These are phyloP conservation scores for Conomelus anceps DNA, from an alignment of 2,888 invertebrate species.

Conservation along the genomic window DNA sequence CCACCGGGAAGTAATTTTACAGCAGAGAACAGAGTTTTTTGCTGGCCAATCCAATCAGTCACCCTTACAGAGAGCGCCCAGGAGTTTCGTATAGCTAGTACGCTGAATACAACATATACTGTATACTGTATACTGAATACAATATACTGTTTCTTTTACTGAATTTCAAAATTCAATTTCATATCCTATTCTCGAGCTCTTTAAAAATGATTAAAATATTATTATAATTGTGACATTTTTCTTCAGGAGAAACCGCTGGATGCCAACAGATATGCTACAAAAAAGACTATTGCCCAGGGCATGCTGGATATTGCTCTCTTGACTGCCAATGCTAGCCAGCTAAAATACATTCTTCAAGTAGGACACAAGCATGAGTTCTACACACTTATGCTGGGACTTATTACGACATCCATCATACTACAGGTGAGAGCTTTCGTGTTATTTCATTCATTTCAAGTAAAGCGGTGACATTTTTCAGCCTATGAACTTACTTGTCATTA, in stretches of 20 bases:
- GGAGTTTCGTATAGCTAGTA: too few relatives aligned
- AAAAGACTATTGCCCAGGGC: conserved; percentile 87
- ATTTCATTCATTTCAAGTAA: neutral
- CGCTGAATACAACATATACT: too few relatives aligned
- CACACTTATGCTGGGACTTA: conserved; percentile 68
- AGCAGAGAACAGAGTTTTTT: too few relatives aligned
- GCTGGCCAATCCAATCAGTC: too few relatives aligned
- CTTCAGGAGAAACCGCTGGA: conserved; percentile 57
- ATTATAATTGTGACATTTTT: too few relatives aligned
- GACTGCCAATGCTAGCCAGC: conserved; percentile 81
- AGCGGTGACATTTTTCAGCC: neutral
- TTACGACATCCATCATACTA: conserved; percentile 72
- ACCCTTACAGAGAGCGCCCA: too few relatives aligned
- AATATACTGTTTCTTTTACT: too few relatives aligned
- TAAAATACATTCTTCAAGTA: conserved; percentile 79
- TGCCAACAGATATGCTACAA: conserved; percentile 83
- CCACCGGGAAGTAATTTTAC: too few relatives aligned
- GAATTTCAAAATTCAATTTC: too few relatives aligned
- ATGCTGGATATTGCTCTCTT: conserved; percentile 82
- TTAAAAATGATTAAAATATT: too few relatives aligned
- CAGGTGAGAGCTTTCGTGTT: conserved; percentile 71
- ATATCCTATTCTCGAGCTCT: too few relatives aligned
- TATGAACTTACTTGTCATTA: neutral
- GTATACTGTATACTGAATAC: too few relatives aligned
- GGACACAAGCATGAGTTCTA: conserved; percentile 83